Evolutionary conservation across 2,888 invertebrate genomes (phyloP), one percentile per base, ranked within the genome.

Genomic region (Caenorhabditis zanzibari): DNA sequence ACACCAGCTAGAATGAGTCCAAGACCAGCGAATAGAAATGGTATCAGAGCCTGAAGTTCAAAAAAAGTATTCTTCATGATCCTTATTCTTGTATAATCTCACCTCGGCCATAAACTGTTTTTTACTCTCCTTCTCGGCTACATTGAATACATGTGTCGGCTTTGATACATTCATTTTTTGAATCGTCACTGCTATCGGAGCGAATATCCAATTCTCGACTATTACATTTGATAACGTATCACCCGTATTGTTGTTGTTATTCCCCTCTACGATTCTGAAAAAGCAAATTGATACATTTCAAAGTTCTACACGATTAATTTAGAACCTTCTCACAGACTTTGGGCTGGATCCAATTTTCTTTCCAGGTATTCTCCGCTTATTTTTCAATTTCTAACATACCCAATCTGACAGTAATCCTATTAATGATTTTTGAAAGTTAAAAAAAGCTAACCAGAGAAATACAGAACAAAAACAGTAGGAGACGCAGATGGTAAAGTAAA

Each of bases 1-100:
- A 96, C 94, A 90, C 96, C 96, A 75, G 96, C 96, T 10, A 95
- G 95, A 4, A 96, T 96, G 41, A 96, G 96, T 74, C 96, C 96
- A 91, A 96, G 95, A 26, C 96, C 96, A 80, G 96, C 96, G 81
- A 96, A 94, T 73, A 96, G 93, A 93, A 96, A 96, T 16, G 96
- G 96, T 86, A 97, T 95, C 49, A 96, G 95, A 94, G 96, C 96
- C 93, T 96, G 96, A 47, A 89, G 58, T 14, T 38, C 14, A 19
- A 49, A 26, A 16, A n/a, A n/a, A n/a, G n/a, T n/a, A n/a, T n/a
- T n/a, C n/a, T n/a, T n/a, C n/a, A n/a, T n/a, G n/a, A n/a, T n/a
- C n/a, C n/a, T n/a, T n/a, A n/a, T n/a, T n/a, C n/a, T n/a, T n/a
- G n/a, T n/a, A n/a, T n/a, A 14, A 16, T 4, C 63, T 41, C 28